Evolutionary conservation across 2,113 vertebrate species (phyloP).

Genomic region (Octodon degus): DNA sequence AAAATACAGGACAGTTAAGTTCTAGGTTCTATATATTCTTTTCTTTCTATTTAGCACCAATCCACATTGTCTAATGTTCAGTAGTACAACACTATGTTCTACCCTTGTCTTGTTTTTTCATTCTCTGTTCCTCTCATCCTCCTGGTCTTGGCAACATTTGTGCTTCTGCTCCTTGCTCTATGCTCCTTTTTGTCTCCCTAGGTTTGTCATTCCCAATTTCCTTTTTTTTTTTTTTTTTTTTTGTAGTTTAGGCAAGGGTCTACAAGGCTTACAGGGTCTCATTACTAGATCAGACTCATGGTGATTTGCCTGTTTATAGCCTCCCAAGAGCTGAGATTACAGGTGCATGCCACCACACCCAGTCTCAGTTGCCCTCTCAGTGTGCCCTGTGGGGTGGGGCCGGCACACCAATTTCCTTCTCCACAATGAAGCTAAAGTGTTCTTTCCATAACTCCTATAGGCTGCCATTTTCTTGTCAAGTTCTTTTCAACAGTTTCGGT

Average conservation of each 20-base stretch:
- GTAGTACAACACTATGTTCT: not conserved
- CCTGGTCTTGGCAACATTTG: not conserved
- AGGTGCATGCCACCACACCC: too few relatives aligned
- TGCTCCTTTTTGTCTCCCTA: not conserved
- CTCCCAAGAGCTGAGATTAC: too few relatives aligned
- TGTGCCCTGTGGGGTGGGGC: not conserved
- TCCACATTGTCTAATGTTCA: not conserved
- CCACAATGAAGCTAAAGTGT: not conserved
- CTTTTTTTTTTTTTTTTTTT: too few relatives aligned
- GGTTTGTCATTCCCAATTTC: not conserved
- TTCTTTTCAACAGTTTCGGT: not conserved
- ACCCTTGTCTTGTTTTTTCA: not conserved
- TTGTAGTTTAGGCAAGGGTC: too few relatives aligned
- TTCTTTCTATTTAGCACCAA: not conserved
- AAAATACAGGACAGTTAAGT: not conserved
- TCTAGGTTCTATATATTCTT: not conserved
- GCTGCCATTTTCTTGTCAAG: not conserved
- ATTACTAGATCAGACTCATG: too few relatives aligned
- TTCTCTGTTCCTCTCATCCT: not conserved
- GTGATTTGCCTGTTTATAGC: too few relatives aligned
- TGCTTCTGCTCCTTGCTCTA: not conserved
- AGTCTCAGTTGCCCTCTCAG: too few relatives aligned
- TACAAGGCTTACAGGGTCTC: too few relatives aligned
- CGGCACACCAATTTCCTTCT: not conserved
- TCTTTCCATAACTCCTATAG: not conserved